Conservation (phyloP, 2,797 vertebrate genomes). For the Neosilurus mollespiculum region DNA sequence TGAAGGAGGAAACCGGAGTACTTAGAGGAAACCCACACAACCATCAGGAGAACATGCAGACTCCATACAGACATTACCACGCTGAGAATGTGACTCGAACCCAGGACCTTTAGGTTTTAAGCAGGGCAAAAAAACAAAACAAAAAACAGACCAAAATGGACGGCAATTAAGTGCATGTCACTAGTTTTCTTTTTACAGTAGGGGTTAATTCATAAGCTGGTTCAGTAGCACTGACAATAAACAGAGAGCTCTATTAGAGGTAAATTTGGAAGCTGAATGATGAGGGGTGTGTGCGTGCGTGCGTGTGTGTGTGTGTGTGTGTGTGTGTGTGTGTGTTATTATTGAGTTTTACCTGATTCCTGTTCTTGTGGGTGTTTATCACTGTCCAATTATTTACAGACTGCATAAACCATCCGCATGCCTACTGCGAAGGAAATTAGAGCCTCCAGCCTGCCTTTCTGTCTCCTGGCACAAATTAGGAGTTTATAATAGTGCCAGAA, state of each 20-base stretch:
- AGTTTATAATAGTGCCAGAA: conserved; percentile 23
- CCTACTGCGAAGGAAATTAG: conserved; percentile 38
- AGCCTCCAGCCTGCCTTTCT: conserved; percentile 26
- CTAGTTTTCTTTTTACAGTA: not conserved
- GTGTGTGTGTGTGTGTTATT: conserved; percentile 18
- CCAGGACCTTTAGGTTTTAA: not conserved
- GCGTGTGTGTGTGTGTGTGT: conserved; percentile 8
- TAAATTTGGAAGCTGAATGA: conserved; percentile 12
- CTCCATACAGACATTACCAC: too few species aligned
- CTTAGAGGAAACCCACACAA: too few species aligned
- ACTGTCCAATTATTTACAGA: conserved; percentile 32
- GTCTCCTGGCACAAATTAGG: conserved; percentile 19
- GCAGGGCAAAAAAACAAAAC: not conserved
- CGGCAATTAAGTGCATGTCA: not conserved
- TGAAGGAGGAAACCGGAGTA: too few species aligned
- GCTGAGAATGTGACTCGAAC: too few species aligned
- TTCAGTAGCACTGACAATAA: not conserved
- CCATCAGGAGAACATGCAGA: too few species aligned
- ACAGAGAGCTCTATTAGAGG: not conserved
- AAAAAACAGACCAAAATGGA: not conserved
- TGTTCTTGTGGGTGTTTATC: conserved; percentile 37
- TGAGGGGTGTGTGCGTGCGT: not conserved
- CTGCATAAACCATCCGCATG: conserved; percentile 20
- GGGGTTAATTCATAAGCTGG: not conserved
- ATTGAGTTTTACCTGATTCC: conserved; percentile 30